Evolutionary conservation across 2,113 vertebrate species (phyloP).

Genomic region (Empidonax alnorum): DNA sequence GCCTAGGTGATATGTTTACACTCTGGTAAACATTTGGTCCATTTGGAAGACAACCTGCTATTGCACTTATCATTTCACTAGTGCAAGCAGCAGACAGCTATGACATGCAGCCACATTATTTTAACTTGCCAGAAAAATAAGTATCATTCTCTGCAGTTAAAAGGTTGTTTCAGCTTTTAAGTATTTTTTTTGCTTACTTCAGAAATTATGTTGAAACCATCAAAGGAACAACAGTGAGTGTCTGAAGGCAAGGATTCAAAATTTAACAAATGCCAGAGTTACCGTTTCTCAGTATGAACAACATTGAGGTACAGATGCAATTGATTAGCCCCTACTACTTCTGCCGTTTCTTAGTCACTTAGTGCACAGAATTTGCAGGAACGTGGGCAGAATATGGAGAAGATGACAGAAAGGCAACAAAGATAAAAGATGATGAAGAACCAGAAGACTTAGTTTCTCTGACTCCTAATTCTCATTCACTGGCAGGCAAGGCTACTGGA

Average conservation of each 20-base stretch:
- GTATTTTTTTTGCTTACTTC: not conserved
- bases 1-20: not conserved
- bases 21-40: not conserved
- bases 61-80: not conserved
- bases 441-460: not conserved
- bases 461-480: not conserved
- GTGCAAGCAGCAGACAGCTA: not conserved
- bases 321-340: not conserved
- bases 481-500: not conserved
- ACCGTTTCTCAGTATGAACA: not conserved
- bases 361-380: not conserved
- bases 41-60: not conserved
- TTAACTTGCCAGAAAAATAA: not conserved
- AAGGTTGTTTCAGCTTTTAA: conserved; percentile 6
- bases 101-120: not conserved
- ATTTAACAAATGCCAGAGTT: not conserved
- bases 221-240: not conserved
- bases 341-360: not conserved
- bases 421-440: not conserved
- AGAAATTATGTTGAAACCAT: not conserved
- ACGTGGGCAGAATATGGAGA: not conserved
- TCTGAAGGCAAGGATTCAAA: not conserved
- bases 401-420: not conserved
- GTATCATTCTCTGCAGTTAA: not conserved
- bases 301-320: not conserved